Evolutionary conservation across 2,113 vertebrate species (phyloP).

Genomic region (Numenius arquata): DNA sequence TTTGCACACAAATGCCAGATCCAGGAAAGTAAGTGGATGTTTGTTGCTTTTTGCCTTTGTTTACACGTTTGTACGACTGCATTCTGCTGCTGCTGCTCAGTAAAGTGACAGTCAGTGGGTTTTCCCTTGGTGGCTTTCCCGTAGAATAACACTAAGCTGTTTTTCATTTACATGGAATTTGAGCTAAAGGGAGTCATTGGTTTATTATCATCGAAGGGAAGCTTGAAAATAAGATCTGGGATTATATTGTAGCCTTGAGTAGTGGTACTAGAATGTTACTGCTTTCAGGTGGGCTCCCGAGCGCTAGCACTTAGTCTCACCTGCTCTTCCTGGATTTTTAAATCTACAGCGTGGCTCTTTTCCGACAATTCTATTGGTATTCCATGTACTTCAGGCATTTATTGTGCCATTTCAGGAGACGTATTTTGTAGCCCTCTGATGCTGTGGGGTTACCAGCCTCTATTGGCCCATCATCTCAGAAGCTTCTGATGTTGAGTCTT

Average conservation of each 20-base stretch:
- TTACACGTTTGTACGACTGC: background rate
- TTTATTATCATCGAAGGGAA: background rate
- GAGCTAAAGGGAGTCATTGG: background rate
- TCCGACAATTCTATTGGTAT: background rate
- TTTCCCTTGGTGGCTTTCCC: background rate
- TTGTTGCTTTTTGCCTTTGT: background rate
- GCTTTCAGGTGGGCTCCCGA: background rate
- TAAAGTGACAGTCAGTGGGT: background rate
- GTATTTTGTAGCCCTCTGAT: background rate
- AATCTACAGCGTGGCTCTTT: background rate
- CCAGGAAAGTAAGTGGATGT: slow-evolving; percentile 89
- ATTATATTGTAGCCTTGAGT: background rate
- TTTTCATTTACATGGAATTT: background rate
- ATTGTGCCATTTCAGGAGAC: background rate
- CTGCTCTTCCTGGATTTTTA: background rate
- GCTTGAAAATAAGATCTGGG: background rate
- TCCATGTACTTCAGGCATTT: background rate
- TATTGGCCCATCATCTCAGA: background rate
- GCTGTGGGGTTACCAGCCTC: background rate
- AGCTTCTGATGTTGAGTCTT: background rate
- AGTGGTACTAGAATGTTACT: background rate
- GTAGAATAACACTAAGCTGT: background rate
- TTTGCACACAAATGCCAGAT: slow-evolving; percentile 97
- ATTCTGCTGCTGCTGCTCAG: background rate
- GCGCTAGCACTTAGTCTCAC: background rate